phyloP scores from a whole-genome alignment of 2,797 vertebrate species.

The Gymnodraco acuticeps region DNA sequence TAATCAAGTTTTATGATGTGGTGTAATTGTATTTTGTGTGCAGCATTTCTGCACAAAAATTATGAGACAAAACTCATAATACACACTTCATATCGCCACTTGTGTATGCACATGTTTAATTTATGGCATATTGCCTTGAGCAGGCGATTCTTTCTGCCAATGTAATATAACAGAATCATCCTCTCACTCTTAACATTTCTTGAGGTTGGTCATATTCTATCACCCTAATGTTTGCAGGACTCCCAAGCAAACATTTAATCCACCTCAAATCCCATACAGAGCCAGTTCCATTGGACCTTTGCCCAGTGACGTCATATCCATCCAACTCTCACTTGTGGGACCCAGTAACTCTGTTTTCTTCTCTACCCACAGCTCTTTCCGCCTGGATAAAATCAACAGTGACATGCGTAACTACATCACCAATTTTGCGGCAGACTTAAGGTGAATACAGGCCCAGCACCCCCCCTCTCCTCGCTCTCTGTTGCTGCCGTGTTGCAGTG shows the following conservation, averaged over 20 bases:
- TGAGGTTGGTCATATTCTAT: slow-evolving; percentile 53
- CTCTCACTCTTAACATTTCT: slow-evolving; percentile 36
- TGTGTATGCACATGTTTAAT: slow-evolving; percentile 26
- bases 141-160: slow-evolving; percentile 18
- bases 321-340: slow-evolving; percentile 62
- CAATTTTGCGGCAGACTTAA: slow-evolving; percentile 89
- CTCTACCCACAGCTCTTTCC: slow-evolving; percentile 87
- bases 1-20: slow-evolving; percentile 42
- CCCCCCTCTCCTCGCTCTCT: slow-evolving; percentile 47
- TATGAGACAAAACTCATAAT: slow-evolving; percentile 8
- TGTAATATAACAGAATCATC: slow-evolving; percentile 28
- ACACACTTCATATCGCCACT: too few species aligned
- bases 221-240: slow-evolving; percentile 79
- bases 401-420: slow-evolving; percentile 90
- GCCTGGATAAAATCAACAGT: slow-evolving; percentile 88
- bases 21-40: slow-evolving; percentile 42
- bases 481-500: slow-evolving; percentile 71
- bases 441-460: slow-evolving; percentile 81
- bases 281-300: slow-evolving; percentile 42
- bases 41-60: slow-evolving; percentile 41
- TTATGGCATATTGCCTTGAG: slow-evolving; percentile 29
- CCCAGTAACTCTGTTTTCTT: slow-evolving; percentile 82
- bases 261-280: slow-evolving; percentile 44
- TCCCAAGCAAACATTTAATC: slow-evolving; percentile 77
- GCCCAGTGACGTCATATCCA: slow-evolving; percentile 61